These are phyloP conservation scores for Sapajus apella DNA, from an alignment of 2,113 vertebrate species.

Conservation along the genomic window DNA sequence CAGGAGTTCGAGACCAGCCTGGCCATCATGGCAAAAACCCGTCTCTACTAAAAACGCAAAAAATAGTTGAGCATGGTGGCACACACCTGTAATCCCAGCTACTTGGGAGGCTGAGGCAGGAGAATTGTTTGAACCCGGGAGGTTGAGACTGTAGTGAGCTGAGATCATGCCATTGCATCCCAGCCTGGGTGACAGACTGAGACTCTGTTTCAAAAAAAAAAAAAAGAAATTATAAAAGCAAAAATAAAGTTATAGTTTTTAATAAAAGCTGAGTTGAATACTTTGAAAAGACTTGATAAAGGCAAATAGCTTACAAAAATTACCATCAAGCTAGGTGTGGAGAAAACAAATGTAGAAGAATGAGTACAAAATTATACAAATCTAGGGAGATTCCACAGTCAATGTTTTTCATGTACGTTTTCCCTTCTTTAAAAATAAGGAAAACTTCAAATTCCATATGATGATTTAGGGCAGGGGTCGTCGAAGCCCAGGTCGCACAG, in stretches of 20 bases:
- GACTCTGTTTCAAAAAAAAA: neutral
- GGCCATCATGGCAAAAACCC: too few species aligned
- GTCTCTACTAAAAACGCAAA: too few species aligned
- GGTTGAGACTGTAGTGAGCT: too few species aligned
- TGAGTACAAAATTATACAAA: neutral
- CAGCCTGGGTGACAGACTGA: too few species aligned
- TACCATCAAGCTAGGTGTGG: neutral
- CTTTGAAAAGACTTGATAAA: slow-evolving; percentile 9
- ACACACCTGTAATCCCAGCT: too few species aligned
- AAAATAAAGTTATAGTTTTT: neutral
- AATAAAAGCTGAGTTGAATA: neutral
- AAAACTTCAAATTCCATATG: neutral
- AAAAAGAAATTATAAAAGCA: neutral
- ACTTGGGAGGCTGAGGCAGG: too few species aligned
- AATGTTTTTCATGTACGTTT: neutral
- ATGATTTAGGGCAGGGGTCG: neutral
- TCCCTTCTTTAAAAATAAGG: slow-evolving; percentile 24
- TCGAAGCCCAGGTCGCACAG: too few species aligned
- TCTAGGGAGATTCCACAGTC: neutral
- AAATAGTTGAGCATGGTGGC: too few species aligned
- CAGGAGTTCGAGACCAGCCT: too few species aligned
- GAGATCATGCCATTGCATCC: too few species aligned
- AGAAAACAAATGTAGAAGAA: neutral
- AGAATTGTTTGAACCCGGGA: too few species aligned
- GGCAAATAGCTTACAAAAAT: neutral